Base-by-base conservation (phyloP, 1,140 invertebrate genomes). In the Macrosteles quadrilineatus region DNA sequence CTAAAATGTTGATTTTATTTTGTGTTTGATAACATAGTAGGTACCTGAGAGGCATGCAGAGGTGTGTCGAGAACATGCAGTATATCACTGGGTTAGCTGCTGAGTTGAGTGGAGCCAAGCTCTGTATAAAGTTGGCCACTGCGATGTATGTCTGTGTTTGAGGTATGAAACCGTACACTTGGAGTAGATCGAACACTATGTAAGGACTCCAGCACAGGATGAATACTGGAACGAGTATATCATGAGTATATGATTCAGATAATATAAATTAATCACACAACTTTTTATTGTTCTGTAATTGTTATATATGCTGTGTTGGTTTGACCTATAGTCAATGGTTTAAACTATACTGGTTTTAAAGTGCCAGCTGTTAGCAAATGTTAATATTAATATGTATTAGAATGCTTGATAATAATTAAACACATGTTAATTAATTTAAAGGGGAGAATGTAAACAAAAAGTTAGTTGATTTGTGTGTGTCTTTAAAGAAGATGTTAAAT, bases 141-240 rank as follows among this genome's bases (percentile, higher is more conserved):
- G 94, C 94, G 2, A 90, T 87, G 74, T 89, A 91, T 1, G 88
- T 90, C 77, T 95, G 91, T 0, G 90, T 92, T 65, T 84, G 82
- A 0, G 93, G 92, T 71, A 97, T 87, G 78, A 90, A 88, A 17
- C 88, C 92, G 80, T 91, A 97, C 30, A 97, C 93, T 87, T 96
- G 93, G 1, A 98, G 86, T 23, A 98, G 81, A 80, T 97, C 94
- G 80, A 96, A 98, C 36, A 98, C 85, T 78, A 97, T 94, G 80
- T 95, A 98, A 0, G 96, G 96, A 73, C 93, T 96, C 95, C 95
- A 98, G 82, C 96, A 98, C 1, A 97, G 78, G 64, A 98, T 91
- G 81, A 98, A 98, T 17, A 96, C 95, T 97, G 87, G 17, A 86
- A 86, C 70, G 77, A 73, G 73, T 70, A n/a, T n/a, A n/a, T n/a